Conservation (phyloP, 2,888 invertebrate genomes). For the Tetragnatha montana region DNA sequence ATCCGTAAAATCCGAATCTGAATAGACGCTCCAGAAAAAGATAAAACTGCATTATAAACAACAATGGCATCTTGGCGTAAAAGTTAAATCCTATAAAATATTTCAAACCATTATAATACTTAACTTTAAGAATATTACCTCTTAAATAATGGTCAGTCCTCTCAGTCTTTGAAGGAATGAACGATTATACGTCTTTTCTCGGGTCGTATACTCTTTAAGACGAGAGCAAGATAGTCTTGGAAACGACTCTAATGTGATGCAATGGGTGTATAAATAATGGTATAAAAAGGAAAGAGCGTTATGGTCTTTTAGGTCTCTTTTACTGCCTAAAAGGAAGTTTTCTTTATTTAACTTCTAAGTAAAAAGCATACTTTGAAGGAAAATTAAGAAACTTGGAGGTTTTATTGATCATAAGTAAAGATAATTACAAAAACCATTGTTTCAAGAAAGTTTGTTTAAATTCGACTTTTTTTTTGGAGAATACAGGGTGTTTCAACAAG, state of each 20-base stretch:
- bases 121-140: background rate
- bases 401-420: too few relatives aligned
- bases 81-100: background rate
- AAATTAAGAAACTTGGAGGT: too few relatives aligned
- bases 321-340: too few relatives aligned
- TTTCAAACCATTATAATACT: background rate
- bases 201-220: background rate
- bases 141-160: background rate
- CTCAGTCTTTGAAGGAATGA: background rate
- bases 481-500: too few relatives aligned
- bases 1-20: too few relatives aligned
- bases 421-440: too few relatives aligned
- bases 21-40: too few relatives aligned
- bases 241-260: background rate
- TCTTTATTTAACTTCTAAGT: too few relatives aligned
- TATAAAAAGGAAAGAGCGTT: background rate
- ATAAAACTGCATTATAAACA: background rate
- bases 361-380: too few relatives aligned
- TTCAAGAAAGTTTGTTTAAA: too few relatives aligned
- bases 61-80: background rate
- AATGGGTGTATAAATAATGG: background rate
- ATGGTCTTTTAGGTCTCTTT: too few relatives aligned
- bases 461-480: too few relatives aligned
- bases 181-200: background rate
- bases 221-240: background rate